phyloP scores from a whole-genome alignment of 2,797 vertebrate species.

The Anas flavirostris region DNA sequence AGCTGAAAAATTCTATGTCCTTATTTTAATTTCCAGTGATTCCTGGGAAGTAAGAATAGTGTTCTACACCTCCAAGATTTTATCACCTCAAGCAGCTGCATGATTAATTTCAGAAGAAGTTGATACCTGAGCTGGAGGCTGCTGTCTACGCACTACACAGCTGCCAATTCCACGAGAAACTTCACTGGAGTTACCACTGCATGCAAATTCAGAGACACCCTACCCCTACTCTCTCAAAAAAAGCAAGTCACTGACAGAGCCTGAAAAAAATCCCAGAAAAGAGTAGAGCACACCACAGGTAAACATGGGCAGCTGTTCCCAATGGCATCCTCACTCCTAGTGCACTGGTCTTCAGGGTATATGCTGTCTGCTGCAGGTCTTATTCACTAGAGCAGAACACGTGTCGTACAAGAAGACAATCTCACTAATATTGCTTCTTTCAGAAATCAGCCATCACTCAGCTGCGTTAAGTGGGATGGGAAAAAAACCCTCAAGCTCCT shows the following conservation, averaged over 20 bases:
- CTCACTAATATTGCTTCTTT: not conserved
- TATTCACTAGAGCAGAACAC: not conserved
- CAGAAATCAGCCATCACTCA: not conserved
- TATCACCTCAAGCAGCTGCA: not conserved
- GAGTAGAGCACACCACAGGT: fast-evolving
- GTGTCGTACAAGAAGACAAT: not conserved
- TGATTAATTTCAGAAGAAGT: not conserved
- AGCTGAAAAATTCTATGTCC: not conserved
- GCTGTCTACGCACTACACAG: not conserved
- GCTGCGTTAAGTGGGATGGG: not conserved
- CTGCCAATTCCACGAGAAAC: not conserved
- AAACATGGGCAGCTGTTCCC: fast-evolving
- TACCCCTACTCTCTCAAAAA: not conserved
- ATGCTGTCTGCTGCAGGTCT: fast-evolving
- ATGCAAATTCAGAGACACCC: not conserved
- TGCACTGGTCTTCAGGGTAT: fast-evolving
- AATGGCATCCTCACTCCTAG: fast-evolving
- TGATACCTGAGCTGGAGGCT: not conserved
- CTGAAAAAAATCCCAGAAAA: not conserved
- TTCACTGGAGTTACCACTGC: not conserved
- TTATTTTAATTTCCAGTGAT: not conserved
- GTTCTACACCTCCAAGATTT: not conserved
- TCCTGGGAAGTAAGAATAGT: not conserved
- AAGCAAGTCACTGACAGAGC: not conserved
- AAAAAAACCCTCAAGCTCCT: not conserved